Percentiles rank a stretch among this genome's conserved stretches.
These are phyloP conservation scores for Fundulus diaphanus DNA, from an alignment of 2,797 vertebrate genomes.

Conservation along the genomic window DNA sequence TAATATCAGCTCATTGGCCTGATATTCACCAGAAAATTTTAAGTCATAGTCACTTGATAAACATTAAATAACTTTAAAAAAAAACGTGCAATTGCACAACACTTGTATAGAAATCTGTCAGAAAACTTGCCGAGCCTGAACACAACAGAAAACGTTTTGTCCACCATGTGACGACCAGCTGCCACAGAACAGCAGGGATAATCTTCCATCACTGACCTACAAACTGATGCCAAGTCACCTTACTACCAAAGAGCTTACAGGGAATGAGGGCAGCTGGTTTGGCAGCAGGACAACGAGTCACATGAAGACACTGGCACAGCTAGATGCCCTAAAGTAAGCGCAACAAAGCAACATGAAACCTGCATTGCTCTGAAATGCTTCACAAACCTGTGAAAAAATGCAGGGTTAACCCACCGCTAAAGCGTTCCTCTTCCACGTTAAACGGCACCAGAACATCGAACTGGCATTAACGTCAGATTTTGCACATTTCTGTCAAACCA, in stretches of 20 bases:
- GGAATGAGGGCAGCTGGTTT: conserved; percentile 46
- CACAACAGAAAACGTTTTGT: background rate
- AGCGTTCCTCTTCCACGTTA: background rate
- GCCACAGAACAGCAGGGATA: conserved; percentile 18
- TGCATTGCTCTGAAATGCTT: background rate
- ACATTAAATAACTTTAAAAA: too few relatives aligned
- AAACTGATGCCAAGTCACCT: conserved; percentile 53
- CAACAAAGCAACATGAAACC: conserved; percentile 13
- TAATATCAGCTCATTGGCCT: too few relatives aligned
- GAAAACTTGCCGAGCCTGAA: background rate
- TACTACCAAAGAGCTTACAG: conserved; percentile 41
- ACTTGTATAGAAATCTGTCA: background rate
- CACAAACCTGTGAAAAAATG: too few relatives aligned
- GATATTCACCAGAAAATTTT: too few relatives aligned
- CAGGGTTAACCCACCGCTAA: too few relatives aligned
- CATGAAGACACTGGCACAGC: conserved; percentile 13
- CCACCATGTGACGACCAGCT: background rate
- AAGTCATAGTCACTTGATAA: too few relatives aligned
- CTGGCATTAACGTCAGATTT: too few relatives aligned
- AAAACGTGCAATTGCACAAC: too few relatives aligned
- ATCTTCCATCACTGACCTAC: conserved; percentile 56
- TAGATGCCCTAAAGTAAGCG: background rate
- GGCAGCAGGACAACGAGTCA: conserved; percentile 39
- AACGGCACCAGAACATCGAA: background rate
- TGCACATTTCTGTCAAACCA: too few relatives aligned